Evolutionary conservation across 2,797 vertebrate genomes (phyloP).

Genomic region (Euphonia xanthogaster): DNA sequence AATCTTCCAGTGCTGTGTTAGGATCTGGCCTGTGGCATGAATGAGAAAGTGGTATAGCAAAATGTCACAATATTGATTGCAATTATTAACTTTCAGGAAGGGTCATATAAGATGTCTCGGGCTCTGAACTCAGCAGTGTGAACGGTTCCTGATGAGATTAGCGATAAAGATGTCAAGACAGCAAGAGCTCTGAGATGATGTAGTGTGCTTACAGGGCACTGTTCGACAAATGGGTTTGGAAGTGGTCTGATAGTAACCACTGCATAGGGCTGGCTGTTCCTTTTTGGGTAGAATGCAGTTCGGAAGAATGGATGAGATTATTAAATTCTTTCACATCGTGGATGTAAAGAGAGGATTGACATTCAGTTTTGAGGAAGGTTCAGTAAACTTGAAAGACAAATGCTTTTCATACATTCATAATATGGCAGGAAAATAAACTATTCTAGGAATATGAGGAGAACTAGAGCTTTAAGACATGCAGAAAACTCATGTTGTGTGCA

Average conservation of each 20-base stretch:
- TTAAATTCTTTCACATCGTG: neutral
- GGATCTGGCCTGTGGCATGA: slow-evolving; percentile 19
- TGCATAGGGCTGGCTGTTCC: neutral
- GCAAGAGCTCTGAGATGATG: neutral
- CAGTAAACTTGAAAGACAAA: neutral
- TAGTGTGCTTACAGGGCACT: neutral
- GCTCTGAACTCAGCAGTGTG: slow-evolving; percentile 43
- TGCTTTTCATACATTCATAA: neutral
- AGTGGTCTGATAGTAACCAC: neutral
- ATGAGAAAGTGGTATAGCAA: neutral
- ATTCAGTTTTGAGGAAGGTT: neutral
- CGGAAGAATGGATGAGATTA: neutral
- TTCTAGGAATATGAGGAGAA: neutral
- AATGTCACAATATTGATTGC: slow-evolving; percentile 61
- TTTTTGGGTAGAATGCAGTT: neutral
- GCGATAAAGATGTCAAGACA: neutral
- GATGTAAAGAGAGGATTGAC: neutral
- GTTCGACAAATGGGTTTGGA: neutral
- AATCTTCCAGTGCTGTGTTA: neutral
- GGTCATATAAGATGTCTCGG: neutral
- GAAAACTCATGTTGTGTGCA: neutral
- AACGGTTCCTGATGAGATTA: slow-evolving; percentile 30
- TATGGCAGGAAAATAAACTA: neutral
- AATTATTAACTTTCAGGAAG: slow-evolving; percentile 44
- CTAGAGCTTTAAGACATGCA: neutral